phyloP scores from a whole-genome alignment of 1,140 invertebrate genomes.

The Drosophila bocki region DNA sequence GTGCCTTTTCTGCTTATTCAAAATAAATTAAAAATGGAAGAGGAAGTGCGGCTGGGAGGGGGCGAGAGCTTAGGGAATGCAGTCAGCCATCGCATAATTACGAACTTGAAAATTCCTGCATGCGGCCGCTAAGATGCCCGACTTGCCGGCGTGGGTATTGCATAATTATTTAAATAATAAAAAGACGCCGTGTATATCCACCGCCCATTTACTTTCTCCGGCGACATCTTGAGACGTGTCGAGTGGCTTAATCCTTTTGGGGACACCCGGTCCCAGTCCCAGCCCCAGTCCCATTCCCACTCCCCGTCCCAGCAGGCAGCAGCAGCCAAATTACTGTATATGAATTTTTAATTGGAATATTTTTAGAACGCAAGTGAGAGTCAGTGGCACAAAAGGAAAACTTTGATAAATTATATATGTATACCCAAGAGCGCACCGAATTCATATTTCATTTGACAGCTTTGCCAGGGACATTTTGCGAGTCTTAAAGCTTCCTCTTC shows the following conservation, averaged over 20 bases:
- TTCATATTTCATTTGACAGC: constrained; percentile 47
- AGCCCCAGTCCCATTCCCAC: background rate
- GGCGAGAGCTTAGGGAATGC: constrained; percentile 1
- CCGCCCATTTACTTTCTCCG: constrained; percentile 57
- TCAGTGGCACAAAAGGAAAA: constrained; percentile 16
- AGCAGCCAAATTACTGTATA: constrained; percentile 35
- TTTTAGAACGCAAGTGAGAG: constrained; percentile 34
- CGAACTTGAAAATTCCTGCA: constrained; percentile 76
- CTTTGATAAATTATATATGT: constrained; percentile 33
- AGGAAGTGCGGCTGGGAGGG: constrained; percentile 53
- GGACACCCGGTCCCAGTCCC: background rate
- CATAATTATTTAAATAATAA: constrained; percentile 78
- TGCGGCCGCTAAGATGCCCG: constrained; percentile 26
- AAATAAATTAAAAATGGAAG: constrained; percentile 76
- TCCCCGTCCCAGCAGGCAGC: background rate
- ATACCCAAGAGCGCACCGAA: constrained; percentile 13
- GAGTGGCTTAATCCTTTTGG: constrained; percentile 58
- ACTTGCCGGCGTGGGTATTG: constrained; percentile 49
- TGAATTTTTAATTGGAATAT: constrained; percentile 50
- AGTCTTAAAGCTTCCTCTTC: constrained; percentile 28
- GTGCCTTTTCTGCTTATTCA: constrained; percentile 65
- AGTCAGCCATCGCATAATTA: constrained; percentile 71
- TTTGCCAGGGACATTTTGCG: constrained; percentile 16
- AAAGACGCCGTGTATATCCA: constrained; percentile 46
- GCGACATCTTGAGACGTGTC: constrained; percentile 72